Evolutionary conservation across 1,140 invertebrate genomes (phyloP).

Genomic region (Oncopodura yosiiana): DNA sequence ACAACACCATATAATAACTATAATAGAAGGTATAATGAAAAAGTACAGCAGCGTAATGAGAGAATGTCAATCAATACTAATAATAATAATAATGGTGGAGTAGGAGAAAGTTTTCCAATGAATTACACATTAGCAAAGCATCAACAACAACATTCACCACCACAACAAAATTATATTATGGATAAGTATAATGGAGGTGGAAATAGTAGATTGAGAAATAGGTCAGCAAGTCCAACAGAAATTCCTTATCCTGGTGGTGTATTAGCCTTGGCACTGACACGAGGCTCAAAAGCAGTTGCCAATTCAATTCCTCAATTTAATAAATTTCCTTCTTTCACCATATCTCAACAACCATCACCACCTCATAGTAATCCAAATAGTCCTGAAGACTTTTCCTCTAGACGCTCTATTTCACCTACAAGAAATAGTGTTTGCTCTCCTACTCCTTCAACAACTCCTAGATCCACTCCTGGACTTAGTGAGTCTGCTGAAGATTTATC

Average conservation of each 20-base stretch:
- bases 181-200: no score
- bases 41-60: not conserved
- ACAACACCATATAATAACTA: not conserved
- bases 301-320: not conserved
- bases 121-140: not conserved
- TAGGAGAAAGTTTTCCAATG: no score
- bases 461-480: conserved; percentile 23
- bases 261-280: conserved; percentile 31
- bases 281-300: conserved; percentile 31
- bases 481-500: conserved; percentile 32
- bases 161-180: no score
- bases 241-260: conserved; percentile 30
- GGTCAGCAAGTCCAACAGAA: conserved; percentile 23
- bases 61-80: not conserved
- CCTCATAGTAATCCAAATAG: conserved; percentile 23
- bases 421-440: conserved; percentile 18
- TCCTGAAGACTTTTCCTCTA: conserved; percentile 27
- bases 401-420: conserved; percentile 12
- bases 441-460: conserved; percentile 19
- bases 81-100: not conserved
- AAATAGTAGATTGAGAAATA: not conserved
- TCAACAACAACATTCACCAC: not conserved
- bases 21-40: not conserved
- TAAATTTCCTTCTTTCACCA: not conserved
- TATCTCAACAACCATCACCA: not conserved